phyloP scores from a whole-genome alignment of 2,113 vertebrate genomes.

The Ammospiza nelsoni region DNA sequence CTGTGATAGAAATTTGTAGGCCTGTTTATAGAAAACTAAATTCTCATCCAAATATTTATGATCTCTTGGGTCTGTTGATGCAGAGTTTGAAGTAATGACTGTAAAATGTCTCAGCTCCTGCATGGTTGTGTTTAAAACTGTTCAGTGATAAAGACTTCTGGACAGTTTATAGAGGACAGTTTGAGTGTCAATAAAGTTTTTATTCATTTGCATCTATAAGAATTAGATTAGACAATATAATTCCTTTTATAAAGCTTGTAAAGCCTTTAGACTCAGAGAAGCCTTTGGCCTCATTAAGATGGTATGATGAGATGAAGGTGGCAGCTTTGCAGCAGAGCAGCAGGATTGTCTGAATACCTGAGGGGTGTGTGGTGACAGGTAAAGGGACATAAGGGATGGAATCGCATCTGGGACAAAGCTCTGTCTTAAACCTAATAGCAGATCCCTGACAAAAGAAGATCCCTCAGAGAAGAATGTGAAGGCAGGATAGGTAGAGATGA shows the following conservation, averaged over 20 bases:
- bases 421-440: background rate
- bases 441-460: background rate
- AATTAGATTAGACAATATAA: background rate
- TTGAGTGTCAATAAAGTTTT: background rate
- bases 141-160: background rate
- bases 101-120: background rate
- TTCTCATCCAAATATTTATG: background rate
- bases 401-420: background rate
- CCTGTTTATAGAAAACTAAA: background rate
- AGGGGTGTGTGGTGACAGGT: background rate
- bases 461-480: background rate
- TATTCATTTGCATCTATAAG: background rate
- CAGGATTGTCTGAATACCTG: background rate
- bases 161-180: background rate
- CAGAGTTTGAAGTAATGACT: background rate
- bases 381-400: accelerated
- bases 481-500: background rate
- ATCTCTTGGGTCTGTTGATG: background rate
- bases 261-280: background rate
- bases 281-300: background rate
- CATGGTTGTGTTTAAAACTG: background rate
- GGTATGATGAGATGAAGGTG: background rate
- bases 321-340: background rate
- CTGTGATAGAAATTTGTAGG: background rate
- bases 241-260: background rate